Percentiles rank a stretch among this genome's conserved stretches.
These are phyloP conservation scores for Caenorhabditis drosophilae DNA, from an alignment of 2,888 invertebrate species.

Conservation along the genomic window DNA sequence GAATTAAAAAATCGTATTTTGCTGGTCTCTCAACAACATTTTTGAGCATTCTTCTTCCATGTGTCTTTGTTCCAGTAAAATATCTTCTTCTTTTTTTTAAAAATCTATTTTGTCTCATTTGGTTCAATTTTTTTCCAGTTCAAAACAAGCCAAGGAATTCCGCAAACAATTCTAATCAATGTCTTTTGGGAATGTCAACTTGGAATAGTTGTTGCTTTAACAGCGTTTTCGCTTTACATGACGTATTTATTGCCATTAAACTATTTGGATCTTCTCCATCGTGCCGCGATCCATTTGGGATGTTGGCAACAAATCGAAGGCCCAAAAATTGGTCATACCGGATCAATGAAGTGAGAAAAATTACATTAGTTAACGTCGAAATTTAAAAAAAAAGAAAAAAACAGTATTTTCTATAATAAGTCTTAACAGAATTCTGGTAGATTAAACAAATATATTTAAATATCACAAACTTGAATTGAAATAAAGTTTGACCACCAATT, in stretches of 20 bases:
- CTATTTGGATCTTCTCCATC: conserved; percentile 86
- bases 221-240: conserved; percentile 82
- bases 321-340: conserved; percentile 40
- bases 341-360: conserved; percentile 16
- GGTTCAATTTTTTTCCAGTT: conserved; percentile 42
- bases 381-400: background rate
- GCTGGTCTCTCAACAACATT: conserved; percentile 84
- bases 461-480: background rate
- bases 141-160: conserved; percentile 53
- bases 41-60: conserved; percentile 86
- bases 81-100: conserved; percentile 6
- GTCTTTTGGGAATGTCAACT: conserved; percentile 58
- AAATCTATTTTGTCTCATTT: too few relatives aligned
- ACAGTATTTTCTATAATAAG: too few relatives aligned
- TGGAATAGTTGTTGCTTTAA: conserved; percentile 71
- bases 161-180: conserved; percentile 57
- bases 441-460: too few relatives aligned
- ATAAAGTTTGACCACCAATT: too few relatives aligned
- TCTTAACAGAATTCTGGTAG: too few relatives aligned
- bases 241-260: conserved; percentile 77
- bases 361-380: background rate
- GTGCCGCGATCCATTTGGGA: conserved; percentile 81
- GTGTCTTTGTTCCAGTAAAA: conserved; percentile 83
- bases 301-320: conserved; percentile 75
- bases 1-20: conserved; percentile 85